Conservation (phyloP, 2,113 vertebrate genomes). For the Daboia siamensis region DNA sequence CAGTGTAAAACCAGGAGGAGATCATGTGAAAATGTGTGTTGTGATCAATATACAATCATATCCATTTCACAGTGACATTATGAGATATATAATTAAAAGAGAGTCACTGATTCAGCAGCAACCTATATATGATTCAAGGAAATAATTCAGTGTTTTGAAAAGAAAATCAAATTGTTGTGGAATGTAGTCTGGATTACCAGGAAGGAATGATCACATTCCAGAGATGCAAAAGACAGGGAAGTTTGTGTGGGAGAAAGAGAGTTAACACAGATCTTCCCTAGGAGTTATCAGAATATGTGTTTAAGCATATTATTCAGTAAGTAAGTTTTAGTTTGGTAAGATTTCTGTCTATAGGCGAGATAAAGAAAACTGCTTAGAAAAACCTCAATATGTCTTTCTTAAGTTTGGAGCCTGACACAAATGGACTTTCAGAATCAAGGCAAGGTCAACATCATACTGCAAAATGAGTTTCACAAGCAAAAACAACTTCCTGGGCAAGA, state of each 20-base stretch:
- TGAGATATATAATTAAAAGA: background rate
- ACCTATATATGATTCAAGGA: background rate
- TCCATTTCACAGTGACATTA: background rate
- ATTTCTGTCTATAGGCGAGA: too few relatives aligned
- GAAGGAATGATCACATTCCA: too few relatives aligned
- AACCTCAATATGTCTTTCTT: too few relatives aligned
- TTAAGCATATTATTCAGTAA: too few relatives aligned
- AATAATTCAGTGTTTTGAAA: background rate
- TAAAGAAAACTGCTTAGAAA: too few relatives aligned
- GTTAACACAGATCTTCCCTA: too few relatives aligned
- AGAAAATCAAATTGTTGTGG: background rate
- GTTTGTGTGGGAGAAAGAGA: too few relatives aligned
- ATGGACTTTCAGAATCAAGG: background rate
- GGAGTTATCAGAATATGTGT: too few relatives aligned
- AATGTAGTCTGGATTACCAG: too few relatives aligned
- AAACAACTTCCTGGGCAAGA: background rate
- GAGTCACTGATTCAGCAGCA: background rate
- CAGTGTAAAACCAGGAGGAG: background rate
- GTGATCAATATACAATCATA: background rate
- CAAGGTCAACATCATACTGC: background rate
- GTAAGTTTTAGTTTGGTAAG: too few relatives aligned
- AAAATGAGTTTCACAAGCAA: background rate
- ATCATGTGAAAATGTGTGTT: background rate
- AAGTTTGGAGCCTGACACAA: too few relatives aligned
- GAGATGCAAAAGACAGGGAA: too few relatives aligned